Evolutionary conservation across 2,113 vertebrate genomes (phyloP).

Genomic region (Scopus umbretta): DNA sequence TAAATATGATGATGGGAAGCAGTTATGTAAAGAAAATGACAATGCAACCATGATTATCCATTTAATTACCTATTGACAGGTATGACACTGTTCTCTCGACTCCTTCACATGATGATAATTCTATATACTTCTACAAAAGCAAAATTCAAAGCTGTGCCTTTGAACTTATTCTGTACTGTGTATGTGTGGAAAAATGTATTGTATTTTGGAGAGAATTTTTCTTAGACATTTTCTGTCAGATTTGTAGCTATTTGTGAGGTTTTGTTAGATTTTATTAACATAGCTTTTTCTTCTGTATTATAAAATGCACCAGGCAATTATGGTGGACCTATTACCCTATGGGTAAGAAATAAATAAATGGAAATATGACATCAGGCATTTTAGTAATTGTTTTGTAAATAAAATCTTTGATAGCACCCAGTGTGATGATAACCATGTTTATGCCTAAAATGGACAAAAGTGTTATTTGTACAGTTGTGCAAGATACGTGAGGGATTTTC

Average conservation of each 20-base stretch:
- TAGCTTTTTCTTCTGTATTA: conserved; percentile 92
- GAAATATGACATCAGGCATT: conserved; percentile 89
- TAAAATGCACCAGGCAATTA: conserved; percentile 91
- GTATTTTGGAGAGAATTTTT: conserved; percentile 79
- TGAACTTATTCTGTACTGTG: conserved; percentile 78
- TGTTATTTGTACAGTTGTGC: conserved; percentile 82
- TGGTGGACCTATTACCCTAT: conserved; percentile 99
- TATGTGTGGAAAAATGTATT: conserved; percentile 78
- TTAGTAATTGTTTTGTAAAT: conserved; percentile 95
- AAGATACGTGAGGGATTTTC: conserved; percentile 83
- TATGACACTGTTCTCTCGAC: conserved; percentile 55
- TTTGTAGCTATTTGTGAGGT: conserved; percentile 87
- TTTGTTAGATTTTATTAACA: conserved; percentile 92
- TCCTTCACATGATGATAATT: conserved; percentile 67
- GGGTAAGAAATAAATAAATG: conserved; percentile 98
- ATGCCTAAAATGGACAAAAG: conserved; percentile 80
- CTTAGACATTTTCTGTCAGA: conserved; percentile 83
- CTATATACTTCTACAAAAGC: conserved; percentile 68
- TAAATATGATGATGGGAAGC: conserved; percentile 47
- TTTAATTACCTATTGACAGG: conserved; percentile 61
- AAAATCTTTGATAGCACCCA: conserved; percentile 90
- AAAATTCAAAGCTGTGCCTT: conserved; percentile 82
- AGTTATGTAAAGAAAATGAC: conserved; percentile 44
- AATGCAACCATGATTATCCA: conserved; percentile 44
- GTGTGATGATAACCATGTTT: conserved; percentile 80